A percentile compares a stretch with the other conserved stretches of the same genome.
These are phyloP conservation scores for Leucophora obtusa DNA, from an alignment of 2,888 invertebrate species.

Conservation along the genomic window DNA sequence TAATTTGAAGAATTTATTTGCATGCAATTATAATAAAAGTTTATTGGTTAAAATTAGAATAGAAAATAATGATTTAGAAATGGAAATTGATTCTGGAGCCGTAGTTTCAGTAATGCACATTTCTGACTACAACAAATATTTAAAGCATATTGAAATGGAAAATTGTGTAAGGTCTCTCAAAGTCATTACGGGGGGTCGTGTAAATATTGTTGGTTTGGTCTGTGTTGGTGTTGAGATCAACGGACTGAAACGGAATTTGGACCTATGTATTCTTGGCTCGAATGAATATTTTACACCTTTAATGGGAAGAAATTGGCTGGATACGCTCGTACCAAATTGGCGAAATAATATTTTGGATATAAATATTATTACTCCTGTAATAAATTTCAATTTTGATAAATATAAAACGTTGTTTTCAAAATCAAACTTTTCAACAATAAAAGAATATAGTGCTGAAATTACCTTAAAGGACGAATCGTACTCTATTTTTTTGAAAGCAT, in stretches of 20 bases:
- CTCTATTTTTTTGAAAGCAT: too few relatives aligned
- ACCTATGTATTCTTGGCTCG: neutral
- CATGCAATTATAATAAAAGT: constrained; percentile 7
- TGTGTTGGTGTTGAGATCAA: neutral
- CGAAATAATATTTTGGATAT: neutral
- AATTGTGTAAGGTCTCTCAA: constrained; percentile 14
- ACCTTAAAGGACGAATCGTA: too few relatives aligned
- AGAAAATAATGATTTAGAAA: constrained; percentile 18
- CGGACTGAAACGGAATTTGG: neutral
- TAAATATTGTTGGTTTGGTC: constrained; percentile 1
- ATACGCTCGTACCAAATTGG: neutral
- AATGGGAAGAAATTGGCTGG: neutral
- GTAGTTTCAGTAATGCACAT: constrained; percentile 22
- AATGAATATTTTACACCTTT: neutral
- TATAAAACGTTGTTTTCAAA: too few relatives aligned
- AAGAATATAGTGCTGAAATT: too few relatives aligned
- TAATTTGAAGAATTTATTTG: constrained; percentile 18
- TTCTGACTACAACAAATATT: constrained; percentile 25
- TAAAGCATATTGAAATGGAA: constrained; percentile 2
- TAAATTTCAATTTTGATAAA: too few relatives aligned
- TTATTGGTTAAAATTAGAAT: constrained; percentile 24
- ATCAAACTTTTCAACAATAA: too few relatives aligned
- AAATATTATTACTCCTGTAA: neutral
- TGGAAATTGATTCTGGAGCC: constrained; percentile 24
- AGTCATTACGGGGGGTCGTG: constrained; percentile 23